These are phyloP conservation scores for Aviceda subcristata DNA, from an alignment of 2,113 vertebrate genomes.

Conservation along the genomic window DNA sequence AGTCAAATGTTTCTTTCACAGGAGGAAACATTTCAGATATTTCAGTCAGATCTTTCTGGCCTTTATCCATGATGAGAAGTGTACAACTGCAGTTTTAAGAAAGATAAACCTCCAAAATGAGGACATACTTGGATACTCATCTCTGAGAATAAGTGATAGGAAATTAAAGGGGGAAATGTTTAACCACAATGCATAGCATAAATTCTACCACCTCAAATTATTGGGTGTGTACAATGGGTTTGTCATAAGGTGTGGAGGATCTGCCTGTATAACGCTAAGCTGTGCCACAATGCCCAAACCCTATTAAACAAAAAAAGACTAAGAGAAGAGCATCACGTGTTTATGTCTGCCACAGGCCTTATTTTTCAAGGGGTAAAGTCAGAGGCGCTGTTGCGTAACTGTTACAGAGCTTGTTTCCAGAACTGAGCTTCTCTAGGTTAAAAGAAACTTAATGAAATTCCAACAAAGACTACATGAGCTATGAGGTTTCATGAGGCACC, in stretches of 20 bases:
- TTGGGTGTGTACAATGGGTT: neutral
- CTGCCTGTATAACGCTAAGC: neutral
- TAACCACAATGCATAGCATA: neutral
- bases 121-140: neutral
- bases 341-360: neutral
- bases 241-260: neutral
- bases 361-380: neutral
- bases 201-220: neutral
- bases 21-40: neutral
- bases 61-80: neutral
- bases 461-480: neutral
- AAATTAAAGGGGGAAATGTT: neutral
- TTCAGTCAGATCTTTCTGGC: neutral
- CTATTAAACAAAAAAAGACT: neutral
- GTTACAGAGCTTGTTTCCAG: neutral
- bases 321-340: neutral
- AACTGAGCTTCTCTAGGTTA: neutral
- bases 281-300: neutral
- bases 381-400: neutral
- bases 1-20: neutral
- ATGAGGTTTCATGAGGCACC: neutral
- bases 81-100: neutral
- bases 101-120: neutral
- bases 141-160: neutral
- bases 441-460: neutral